These are phyloP conservation scores for Mya arenaria DNA, from an alignment of 1,140 invertebrate genomes.

Conservation along the genomic window DNA sequence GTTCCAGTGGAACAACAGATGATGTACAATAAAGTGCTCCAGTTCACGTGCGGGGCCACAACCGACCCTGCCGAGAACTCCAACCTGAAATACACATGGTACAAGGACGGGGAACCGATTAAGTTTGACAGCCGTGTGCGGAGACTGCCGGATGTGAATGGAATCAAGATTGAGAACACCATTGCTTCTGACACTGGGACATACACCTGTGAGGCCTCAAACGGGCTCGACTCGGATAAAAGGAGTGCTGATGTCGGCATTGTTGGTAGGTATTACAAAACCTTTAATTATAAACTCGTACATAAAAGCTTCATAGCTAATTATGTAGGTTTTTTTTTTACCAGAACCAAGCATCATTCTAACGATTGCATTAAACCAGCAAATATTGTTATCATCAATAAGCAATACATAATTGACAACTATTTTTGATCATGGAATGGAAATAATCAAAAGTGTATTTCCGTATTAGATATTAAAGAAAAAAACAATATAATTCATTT, in stretches of 20 bases:
- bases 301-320: too few relatives aligned
- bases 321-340: too few relatives aligned
- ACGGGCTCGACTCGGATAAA: conserved; percentile 65
- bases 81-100: conserved; percentile 58
- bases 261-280: conserved; percentile 32
- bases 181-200: conserved; percentile 66
- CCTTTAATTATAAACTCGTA: too few relatives aligned
- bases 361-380: too few relatives aligned
- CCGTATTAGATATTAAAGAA: too few relatives aligned
- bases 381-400: too few relatives aligned
- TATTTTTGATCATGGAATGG: too few relatives aligned
- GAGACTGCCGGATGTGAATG: conserved; percentile 10
- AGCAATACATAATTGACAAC: too few relatives aligned
- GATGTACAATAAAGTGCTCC: conserved; percentile 36
- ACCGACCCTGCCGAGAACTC: conserved; percentile 63
- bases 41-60: conserved; percentile 60
- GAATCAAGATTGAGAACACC: conserved; percentile 52
- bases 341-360: too few relatives aligned
- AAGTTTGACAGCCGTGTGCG: conserved; percentile 23
- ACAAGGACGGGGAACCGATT: conserved; percentile 58
- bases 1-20: conserved; percentile 30
- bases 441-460: too few relatives aligned
- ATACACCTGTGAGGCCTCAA: conserved; percentile 72
- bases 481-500: too few relatives aligned
- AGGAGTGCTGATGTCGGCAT: conserved; percentile 61